Evolutionary conservation across 2,113 vertebrate species (phyloP), one percentile per base, ranked within the genome.

Genomic region (Morone chrysops): DNA sequence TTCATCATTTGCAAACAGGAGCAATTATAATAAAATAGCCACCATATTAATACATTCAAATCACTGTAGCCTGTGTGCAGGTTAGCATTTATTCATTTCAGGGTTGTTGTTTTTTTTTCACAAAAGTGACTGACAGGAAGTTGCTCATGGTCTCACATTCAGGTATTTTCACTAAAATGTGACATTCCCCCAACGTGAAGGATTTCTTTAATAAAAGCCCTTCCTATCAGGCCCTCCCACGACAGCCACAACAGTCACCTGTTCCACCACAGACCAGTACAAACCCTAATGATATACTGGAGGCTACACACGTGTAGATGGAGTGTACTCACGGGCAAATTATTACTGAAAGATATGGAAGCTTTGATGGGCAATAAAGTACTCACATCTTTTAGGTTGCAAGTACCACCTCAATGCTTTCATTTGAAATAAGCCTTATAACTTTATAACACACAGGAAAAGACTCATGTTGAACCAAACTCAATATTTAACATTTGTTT

Each of bases 161-260:
- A 67, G 22, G 17, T 48, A 11, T 51, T 70, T 53, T 68, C 36
- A 13, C 38, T 50, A 20, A 62, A 72, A 73, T 67, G 41, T 69
- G 65, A 73, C 38, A 20, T 56, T 25, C 51, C 25, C 12, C 2
- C 5, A 14, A 14, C 2, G 12, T 12, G 70, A 88, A 53, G 31
- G 67, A 81, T 82, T 66, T 70, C 65, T 90, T 91, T 73, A 78
- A 86, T 87, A 87, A 84, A 75, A 45, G 56, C 47, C 20, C 22
- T n/a, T 74, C 20, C 8, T 48, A 11, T 17, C 60, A 61, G 5
- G 36, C 5, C 25, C 11, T 85, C 79, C 71, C 56, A 51, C 1
- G n/a, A 51, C 74, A 72, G 73, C 62, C 50, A 85, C 63, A 70
- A 60, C 54, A 77, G 43, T 75, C 75, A 61, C 76, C 70, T 65